Evolutionary conservation across 2,113 vertebrate genomes (phyloP), one percentile per base, ranked within the genome.

Genomic region (Erpornis zantholeuca): DNA sequence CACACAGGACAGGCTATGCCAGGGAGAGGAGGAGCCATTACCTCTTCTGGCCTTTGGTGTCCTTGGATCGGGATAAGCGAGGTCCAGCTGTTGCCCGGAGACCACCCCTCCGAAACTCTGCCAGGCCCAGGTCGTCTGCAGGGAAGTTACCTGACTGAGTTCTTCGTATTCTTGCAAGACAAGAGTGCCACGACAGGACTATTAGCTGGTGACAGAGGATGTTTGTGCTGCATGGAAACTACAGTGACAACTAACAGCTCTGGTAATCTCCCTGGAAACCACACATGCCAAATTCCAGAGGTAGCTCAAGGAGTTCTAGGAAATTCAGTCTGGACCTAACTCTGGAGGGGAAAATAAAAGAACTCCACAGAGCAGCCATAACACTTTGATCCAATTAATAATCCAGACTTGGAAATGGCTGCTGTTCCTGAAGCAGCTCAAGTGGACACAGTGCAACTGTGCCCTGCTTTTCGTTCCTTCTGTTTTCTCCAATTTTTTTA

Each of bases 81-180:
- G 99, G 99, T 36, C 99, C 99, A 19, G 99, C 99, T 33, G 99
- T 99, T 1, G 99, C 98, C n/a, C 99, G 98, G n/a, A 99, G 98
- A 0, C 99, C 99, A 3, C 99, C 99, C 98, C 99, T 98, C 82
- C 97, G 98, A 81, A 99, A 99, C 94, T 98, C 98, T 8, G 98
- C 97, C 40, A 98, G 93, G 25, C 99, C 99, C 77, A 98, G 98
- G 36, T 98, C 98, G 53, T 98, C 98, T 38, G 98, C 98, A 50
- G 98, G 98, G 87, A 99, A 98, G 83, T 99, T 99, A 83, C 99
- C 99, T 35, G 99, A 99, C 90, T 99, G 99, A 40, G 99, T 99
- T 97, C 99, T 99, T 91, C 99, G 98, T 90, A 99, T 98, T 97
- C 99, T 99, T 96, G 79, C 76, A 89, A 93, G 94, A 97, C 38